Conservation (phyloP, 2,113 vertebrate species). For the Drymodes brunneopygia region DNA sequence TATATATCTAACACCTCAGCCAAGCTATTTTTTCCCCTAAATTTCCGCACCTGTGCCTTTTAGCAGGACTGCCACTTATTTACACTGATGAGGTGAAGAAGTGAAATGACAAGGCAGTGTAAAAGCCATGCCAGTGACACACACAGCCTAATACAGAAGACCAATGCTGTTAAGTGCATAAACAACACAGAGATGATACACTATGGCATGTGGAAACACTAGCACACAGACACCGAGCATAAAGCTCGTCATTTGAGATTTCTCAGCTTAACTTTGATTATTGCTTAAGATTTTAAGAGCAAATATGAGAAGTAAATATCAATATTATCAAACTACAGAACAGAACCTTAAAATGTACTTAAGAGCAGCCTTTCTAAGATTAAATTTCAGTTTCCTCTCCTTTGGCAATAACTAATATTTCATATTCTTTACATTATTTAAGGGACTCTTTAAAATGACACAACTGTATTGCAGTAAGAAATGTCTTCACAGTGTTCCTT, state of each 20-base stretch:
- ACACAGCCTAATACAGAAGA: neutral
- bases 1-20: neutral
- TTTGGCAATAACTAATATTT: neutral
- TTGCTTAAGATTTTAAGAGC: neutral
- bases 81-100: neutral
- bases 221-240: neutral
- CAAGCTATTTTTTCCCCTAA: neutral
- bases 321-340: neutral
- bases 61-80: neutral
- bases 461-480: neutral
- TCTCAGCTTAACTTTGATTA: neutral
- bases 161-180: accelerated
- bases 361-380: neutral
- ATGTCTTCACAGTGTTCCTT: neutral
- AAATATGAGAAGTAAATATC: neutral
- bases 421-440: neutral
- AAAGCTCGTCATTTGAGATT: neutral
- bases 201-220: neutral
- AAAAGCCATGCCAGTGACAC: neutral
- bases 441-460: neutral
- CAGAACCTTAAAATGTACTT: neutral
- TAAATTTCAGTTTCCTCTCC: neutral
- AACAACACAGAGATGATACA: neutral
- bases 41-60: neutral
- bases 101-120: neutral